phyloP scores from a whole-genome alignment of 2,797 vertebrate species.

The Onychomys torridus region DNA sequence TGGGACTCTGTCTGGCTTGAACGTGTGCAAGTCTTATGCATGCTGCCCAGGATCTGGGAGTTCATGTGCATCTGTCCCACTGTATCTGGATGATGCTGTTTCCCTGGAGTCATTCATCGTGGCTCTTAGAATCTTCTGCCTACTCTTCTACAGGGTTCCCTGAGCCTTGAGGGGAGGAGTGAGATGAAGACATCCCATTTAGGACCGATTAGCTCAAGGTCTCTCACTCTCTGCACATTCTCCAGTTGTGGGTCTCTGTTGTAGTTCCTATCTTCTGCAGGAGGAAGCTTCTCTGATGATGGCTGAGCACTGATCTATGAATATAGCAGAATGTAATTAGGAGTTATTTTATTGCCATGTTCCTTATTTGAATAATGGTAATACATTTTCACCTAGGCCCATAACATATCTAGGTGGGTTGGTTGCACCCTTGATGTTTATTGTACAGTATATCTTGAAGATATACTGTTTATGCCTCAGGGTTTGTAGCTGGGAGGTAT shows the following conservation, averaged over 20 bases:
- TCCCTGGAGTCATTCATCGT: neutral
- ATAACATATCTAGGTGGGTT: neutral
- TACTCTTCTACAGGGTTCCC: neutral
- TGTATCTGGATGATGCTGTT: neutral
- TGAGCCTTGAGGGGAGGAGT: neutral
- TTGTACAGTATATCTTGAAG: neutral
- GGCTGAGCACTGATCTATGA: neutral
- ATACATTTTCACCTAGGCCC: neutral
- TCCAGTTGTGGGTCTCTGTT: neutral
- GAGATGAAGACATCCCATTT: neutral
- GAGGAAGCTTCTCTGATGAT: neutral
- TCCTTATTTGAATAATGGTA: neutral
- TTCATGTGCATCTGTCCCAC: neutral
- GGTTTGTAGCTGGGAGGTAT: neutral
- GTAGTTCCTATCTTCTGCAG: neutral
- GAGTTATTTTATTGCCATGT: neutral
- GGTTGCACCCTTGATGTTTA: neutral
- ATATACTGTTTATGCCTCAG: too few species aligned
- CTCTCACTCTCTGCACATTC: neutral
- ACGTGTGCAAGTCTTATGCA: neutral
- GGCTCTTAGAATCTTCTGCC: neutral
- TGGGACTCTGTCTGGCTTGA: neutral
- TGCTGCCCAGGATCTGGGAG: neutral
- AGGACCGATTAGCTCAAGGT: too few species aligned
- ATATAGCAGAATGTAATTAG: neutral